phyloP scores from a whole-genome alignment of 53 echinoderm and acorn worm species.

The Henricia sp. region DNA sequence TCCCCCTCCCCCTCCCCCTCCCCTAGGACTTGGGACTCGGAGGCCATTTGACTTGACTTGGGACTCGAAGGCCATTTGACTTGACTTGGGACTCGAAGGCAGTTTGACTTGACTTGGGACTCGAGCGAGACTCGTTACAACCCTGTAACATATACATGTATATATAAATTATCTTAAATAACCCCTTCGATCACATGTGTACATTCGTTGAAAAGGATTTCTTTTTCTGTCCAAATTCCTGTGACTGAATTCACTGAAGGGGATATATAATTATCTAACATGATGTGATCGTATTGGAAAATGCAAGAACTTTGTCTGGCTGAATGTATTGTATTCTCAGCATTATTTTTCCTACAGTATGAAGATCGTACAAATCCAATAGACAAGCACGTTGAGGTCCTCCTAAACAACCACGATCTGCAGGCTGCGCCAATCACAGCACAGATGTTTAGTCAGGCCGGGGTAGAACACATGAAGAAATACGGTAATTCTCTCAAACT shows the following conservation, averaged over 20 bases:
- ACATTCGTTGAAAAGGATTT: too few species aligned
- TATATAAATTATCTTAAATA: not conserved
- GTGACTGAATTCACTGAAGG: not conserved
- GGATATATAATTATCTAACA: not conserved
- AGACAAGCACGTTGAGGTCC: constrained; percentile 76
- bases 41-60: too few species aligned
- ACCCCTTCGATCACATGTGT: too few species aligned
- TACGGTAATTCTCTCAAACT: constrained; percentile 81
- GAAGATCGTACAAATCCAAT: constrained; percentile 86
- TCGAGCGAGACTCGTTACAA: too few species aligned
- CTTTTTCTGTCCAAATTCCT: too few species aligned
- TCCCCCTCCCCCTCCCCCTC: constrained; percentile 33
- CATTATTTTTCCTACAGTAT: constrained; percentile 38
- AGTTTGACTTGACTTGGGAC: too few species aligned
- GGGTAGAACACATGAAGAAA: constrained; percentile 93
- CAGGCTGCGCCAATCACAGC: constrained; percentile 74
- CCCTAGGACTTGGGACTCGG: too few species aligned
- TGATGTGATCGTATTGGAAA: too few species aligned
- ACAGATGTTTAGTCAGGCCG: constrained; percentile 98
- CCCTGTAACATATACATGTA: not conserved
- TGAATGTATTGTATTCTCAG: not conserved
- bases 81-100: too few species aligned
- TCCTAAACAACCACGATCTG: constrained; percentile 74
- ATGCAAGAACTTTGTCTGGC: too few species aligned
- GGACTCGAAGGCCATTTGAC: too few species aligned